Conservation (phyloP, 2,797 vertebrate species). For the Rhinatrema bivittatum region DNA sequence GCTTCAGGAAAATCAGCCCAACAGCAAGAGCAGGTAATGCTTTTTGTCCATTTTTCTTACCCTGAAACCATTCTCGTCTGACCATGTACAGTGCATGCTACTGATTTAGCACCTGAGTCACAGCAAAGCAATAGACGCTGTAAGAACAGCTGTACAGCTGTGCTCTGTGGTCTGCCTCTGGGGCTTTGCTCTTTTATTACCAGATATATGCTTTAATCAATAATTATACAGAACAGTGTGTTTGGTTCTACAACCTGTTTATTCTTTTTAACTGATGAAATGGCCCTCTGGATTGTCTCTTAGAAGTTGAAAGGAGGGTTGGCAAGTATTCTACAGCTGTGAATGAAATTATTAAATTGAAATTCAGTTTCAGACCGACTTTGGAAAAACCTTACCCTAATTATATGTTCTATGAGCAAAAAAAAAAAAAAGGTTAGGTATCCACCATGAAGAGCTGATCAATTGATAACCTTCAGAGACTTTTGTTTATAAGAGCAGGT, state of each 20-base stretch:
- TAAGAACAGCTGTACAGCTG: constrained; percentile 14
- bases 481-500: neutral
- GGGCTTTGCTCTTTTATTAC: constrained; percentile 26
- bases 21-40: constrained; percentile 81
- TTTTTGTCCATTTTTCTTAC: constrained; percentile 23
- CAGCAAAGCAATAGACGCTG: constrained; percentile 5
- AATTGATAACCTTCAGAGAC: too few relatives aligned
- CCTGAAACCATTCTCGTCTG: neutral
- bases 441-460: neutral
- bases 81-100: neutral
- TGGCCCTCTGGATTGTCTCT: neutral
- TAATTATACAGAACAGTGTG: constrained; percentile 5
- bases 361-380: neutral
- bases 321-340: constrained; percentile 1
- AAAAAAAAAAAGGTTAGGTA: neutral
- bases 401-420: neutral
- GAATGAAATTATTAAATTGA: neutral
- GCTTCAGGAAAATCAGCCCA: constrained; percentile 71
- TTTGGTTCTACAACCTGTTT: constrained; percentile 10
- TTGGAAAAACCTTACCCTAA: neutral
- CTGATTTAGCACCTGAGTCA: constrained; percentile 29
- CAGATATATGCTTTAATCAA: constrained; percentile 16
- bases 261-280: neutral
- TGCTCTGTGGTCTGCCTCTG: constrained; percentile 32
- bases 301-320: constrained; percentile 8